Percentiles rank a stretch among this genome's conserved stretches.
Evolutionary conservation across 2,797 vertebrate genomes (phyloP).

Genomic region (Microcaecilia unicolor): DNA sequence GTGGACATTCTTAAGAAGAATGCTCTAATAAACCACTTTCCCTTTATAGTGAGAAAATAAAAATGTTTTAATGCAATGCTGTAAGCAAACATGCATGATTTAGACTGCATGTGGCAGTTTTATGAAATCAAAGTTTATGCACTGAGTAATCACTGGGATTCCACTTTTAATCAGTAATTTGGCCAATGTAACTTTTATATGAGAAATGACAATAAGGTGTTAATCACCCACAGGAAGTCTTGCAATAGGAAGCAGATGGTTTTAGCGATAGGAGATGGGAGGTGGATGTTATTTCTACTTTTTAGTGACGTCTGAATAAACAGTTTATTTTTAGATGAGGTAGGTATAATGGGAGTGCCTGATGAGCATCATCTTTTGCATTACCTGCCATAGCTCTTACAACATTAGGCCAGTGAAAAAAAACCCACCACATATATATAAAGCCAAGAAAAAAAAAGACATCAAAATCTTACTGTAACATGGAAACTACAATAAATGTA

Average conservation of each 20-base stretch:
- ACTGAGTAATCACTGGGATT: not conserved
- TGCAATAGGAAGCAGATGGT: slow-evolving; percentile 58
- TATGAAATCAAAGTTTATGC: not conserved
- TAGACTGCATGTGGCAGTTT: not conserved
- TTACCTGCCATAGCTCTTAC: too few species aligned
- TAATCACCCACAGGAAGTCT: slow-evolving; percentile 47
- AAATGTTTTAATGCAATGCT: not conserved
- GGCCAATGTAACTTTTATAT: slow-evolving; percentile 41
- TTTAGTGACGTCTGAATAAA: slow-evolving; percentile 47
- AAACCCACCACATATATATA: too few species aligned
- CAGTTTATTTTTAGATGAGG: slow-evolving; percentile 26
- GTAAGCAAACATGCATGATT: not conserved
- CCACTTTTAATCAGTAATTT: not conserved
- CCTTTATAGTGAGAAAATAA: not conserved
- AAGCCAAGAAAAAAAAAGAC: too few species aligned
- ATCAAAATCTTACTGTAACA: too few species aligned
- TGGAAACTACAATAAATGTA: too few species aligned
- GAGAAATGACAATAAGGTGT: slow-evolving; percentile 14
- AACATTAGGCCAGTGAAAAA: too few species aligned
- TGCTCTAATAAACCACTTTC: too few species aligned
- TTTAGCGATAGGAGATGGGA: slow-evolving; percentile 52
- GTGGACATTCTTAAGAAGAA: too few species aligned
- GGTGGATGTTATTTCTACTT: slow-evolving; percentile 57
- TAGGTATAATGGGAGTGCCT: too few species aligned
- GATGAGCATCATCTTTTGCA: too few species aligned